Conservation (phyloP, 2,797 vertebrate species). For the Diglossa cyanea region DNA sequence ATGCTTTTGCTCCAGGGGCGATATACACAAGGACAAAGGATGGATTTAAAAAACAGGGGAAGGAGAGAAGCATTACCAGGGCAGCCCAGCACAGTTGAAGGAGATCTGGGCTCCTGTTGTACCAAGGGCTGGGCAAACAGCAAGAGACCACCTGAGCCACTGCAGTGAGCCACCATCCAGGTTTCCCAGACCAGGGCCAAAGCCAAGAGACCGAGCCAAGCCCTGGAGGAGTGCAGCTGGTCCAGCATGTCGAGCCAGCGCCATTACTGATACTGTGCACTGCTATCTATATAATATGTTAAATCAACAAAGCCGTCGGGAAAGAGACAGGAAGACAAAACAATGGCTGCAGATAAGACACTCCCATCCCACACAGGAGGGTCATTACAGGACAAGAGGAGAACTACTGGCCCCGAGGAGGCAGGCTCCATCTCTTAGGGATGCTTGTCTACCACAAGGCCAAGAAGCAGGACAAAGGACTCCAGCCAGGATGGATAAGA, state of each 20-base stretch:
- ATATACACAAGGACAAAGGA: background rate
- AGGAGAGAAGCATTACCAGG: background rate
- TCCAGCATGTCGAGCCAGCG: background rate
- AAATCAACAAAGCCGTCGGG: slow-evolving; percentile 24
- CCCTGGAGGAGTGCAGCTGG: background rate
- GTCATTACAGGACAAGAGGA: background rate
- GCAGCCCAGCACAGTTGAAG: background rate
- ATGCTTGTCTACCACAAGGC: background rate
- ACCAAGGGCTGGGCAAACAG: background rate
- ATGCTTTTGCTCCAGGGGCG: background rate
- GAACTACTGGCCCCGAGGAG: background rate
- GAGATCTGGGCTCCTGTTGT: background rate
- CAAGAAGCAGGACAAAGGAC: background rate
- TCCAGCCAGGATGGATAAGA: background rate
- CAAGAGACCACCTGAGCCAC: background rate
- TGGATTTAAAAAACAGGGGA: background rate
- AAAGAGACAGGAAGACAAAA: slow-evolving; percentile 56
- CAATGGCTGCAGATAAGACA: slow-evolving; percentile 35
- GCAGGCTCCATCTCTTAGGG: background rate
- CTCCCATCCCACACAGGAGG: background rate
- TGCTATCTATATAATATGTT: background rate
- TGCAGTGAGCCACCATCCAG: accelerated
- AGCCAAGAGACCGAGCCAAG: background rate
- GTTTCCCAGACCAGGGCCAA: background rate
- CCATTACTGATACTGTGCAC: background rate